Evolutionary conservation across 2,888 invertebrate species (phyloP), one percentile per base, ranked within the genome.

Genomic region (Brachypalpus laphriformis): DNA sequence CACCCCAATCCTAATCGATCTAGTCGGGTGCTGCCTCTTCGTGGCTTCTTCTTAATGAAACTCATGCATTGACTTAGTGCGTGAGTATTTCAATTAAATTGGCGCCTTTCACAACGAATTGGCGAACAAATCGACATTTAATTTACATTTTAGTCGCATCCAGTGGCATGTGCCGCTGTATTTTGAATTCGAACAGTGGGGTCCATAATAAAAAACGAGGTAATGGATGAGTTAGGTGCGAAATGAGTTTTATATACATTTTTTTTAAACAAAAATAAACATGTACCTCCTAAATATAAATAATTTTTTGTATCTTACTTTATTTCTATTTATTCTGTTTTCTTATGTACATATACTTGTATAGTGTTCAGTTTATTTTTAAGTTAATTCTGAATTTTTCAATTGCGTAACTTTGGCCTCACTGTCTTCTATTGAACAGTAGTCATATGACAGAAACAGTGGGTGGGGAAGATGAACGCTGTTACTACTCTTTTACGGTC

Each of bases 41-140:
- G 40, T 37, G 40, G 40, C 20, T 20, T 59, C 34, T 22, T 65
- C 14, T 22, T 47, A 61, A 72, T 40, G 59, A 47, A 51, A 61
- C 25, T 16, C 22, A 40, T 40, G 49, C 25, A 72, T 37, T 40
- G 49, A 9, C 14, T 40, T 4, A 59, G 40, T 72, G 72, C 61
- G 56, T 70, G 70, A 57, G 57, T 34, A 16, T 34, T 47, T 37
- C 57, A 57, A 71, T 57, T 70, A 34, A 70, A 47, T 47, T 47
- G 57, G 57, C 66, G 66, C 54, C 66, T 68, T 54, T 68, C 54
- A 16, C 54, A 37, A 20, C 3, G 37, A 65, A 34, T 65, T 49
- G 34, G 34, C 49, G n/a, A 51, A 34, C 14, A 14, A 51, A 22
- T 65, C 14, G 49, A 65, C 25, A 40, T 34, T 63, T 65, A 22